Conservation (phyloP, 2,797 vertebrate species). For the Arctocebus calabarensis region DNA sequence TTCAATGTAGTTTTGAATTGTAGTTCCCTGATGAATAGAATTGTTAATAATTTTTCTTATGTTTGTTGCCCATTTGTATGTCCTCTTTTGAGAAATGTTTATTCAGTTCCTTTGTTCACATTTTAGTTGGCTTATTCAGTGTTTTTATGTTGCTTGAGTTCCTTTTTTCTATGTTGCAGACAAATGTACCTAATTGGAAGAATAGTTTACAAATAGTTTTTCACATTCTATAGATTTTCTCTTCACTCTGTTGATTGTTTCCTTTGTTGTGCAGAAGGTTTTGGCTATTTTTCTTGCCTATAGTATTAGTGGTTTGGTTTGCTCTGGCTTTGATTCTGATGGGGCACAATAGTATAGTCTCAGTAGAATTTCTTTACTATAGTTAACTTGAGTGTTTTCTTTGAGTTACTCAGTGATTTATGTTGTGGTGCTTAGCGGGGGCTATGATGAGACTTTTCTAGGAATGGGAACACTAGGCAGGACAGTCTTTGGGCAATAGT, state of each 20-base stretch:
- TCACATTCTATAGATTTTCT: background rate
- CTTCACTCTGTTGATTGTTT: background rate
- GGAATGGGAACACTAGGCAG: background rate
- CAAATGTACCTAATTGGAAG: background rate
- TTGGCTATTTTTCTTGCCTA: background rate
- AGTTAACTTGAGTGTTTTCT: background rate
- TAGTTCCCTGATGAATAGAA: background rate
- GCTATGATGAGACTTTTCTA: background rate
- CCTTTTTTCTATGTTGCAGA: background rate
- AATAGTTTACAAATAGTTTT: background rate
- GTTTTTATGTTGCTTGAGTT: background rate
- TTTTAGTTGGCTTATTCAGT: no score
- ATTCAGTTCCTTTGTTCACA: background rate
- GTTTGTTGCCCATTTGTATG: background rate
- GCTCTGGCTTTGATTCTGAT: background rate
- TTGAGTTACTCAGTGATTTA: background rate
- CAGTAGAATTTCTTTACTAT: background rate
- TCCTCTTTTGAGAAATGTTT: background rate
- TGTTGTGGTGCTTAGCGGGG: no score
- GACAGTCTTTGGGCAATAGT: background rate
- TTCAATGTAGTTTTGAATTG: background rate
- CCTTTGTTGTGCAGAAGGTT: no score
- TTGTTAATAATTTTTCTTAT: background rate
- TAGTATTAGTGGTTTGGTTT: background rate
- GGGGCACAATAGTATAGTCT: background rate